Base-by-base conservation (phyloP, 2,797 vertebrate genomes). In the Eupleurogrammus muticus region DNA sequence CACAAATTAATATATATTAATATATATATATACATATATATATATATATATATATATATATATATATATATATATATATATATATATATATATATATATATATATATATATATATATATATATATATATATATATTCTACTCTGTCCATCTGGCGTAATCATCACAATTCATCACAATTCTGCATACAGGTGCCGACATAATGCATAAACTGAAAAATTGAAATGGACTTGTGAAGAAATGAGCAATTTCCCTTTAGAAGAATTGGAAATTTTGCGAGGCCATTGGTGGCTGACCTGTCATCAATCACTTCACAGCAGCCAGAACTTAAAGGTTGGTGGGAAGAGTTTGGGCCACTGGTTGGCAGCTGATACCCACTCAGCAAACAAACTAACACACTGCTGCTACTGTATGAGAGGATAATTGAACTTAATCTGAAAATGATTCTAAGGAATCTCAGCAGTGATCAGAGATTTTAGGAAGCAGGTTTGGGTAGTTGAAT, bases 181-280 rank as follows among this genome's bases (percentile, higher is more conserved):
- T 91, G 92, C 87, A 89, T 92, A 92, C 92, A 90, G 90, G 93
- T 93, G 94, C 93, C 93, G 92, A 91, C 94, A 94, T 96, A 96
- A 97, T 96, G 93, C 96, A 97, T 95, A 97, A 96, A 96, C 95
- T 95, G 90, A 94, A 95, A 96, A 96, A 99, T 96, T 94, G 95
- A 96, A 97, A 97, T 95, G 93, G 96, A 97, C 96, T 96, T 94
- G 87, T 82, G 82, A 80, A 96, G 95, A 96, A 99, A 99, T 97
- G 95, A 98, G 95, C 96, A 97, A 98, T 99, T 98, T 99, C 98
- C 96, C 96, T 91, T 92, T 93, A 96, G 96, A 97, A 97, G 89
- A 95, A 97, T 97, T 96, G 96, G 94, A 96, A 97, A 96, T 96
- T 96, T 94, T 94, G 94, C 90, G 86, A 95, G 96, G 94, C 95